Conservation (phyloP, 2,888 invertebrate genomes). For the Protula sp. region DNA sequence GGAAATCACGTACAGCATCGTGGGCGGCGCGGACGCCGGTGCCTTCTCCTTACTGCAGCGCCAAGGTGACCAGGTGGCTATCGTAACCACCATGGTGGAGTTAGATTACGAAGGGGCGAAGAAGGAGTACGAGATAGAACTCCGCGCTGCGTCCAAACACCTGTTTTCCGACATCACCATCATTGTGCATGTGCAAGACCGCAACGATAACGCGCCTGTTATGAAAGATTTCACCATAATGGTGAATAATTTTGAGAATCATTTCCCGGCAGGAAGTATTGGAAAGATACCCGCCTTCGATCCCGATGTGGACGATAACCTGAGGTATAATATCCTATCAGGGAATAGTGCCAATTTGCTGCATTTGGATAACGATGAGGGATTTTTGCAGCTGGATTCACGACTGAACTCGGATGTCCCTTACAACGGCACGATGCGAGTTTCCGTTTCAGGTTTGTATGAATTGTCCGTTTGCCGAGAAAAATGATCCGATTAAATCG, state of each 20-base stretch:
- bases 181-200: constrained; percentile 82
- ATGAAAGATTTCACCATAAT: constrained; percentile 86
- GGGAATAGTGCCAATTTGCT: constrained; percentile 91
- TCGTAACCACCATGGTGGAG: constrained; percentile 84
- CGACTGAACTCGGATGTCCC: constrained; percentile 93
- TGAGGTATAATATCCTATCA: constrained; percentile 76
- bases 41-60: constrained; percentile 23
- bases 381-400: constrained; percentile 80
- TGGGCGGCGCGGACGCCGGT: constrained; percentile 75
- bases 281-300: constrained; percentile 89
- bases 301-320: constrained; percentile 71
- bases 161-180: constrained; percentile 82
- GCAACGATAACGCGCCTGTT: constrained; percentile 87
- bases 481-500: too few relatives aligned
- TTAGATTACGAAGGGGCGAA: constrained; percentile 92
- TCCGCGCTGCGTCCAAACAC: constrained; percentile 86
- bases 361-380: constrained; percentile 74
- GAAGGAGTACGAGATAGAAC: constrained; percentile 75
- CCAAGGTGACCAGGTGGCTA: constrained; percentile 68
- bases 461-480: too few relatives aligned
- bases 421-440: constrained; percentile 85
- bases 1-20: constrained; percentile 87
- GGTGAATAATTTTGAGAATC: constrained; percentile 90
- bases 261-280: constrained; percentile 86
- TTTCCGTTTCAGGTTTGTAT: constrained; percentile 72